Percentiles rank a stretch among this genome's conserved stretches.
phyloP scores from a whole-genome alignment of 2,113 vertebrate genomes.

The western clawed frog (Xenopus tropicalis) region DNA sequence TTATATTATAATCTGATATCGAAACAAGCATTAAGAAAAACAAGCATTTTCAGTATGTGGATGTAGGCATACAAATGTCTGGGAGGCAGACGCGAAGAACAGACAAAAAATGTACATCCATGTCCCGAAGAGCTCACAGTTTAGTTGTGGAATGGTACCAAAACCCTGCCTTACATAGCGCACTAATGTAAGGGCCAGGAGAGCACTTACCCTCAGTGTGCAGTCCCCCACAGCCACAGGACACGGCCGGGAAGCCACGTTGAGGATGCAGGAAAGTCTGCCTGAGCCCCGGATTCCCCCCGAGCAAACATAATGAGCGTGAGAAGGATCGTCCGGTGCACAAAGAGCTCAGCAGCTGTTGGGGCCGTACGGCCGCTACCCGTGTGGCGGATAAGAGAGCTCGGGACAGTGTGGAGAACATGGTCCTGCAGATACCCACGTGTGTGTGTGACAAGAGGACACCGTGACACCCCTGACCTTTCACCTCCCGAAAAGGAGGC shows the following conservation, averaged over 20 bases:
- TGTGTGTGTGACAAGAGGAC: conserved; percentile 61
- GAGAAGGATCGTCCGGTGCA: conserved; percentile 61
- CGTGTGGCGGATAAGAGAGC: conserved; percentile 59
- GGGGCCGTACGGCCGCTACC: conserved; percentile 45
- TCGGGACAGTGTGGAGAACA: conserved; percentile 64
- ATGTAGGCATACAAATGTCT: too few species aligned
- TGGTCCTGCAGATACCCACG: conserved; percentile 46
- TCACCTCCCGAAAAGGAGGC: conserved; percentile 46
- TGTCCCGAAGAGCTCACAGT: too few species aligned
- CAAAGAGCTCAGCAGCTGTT: conserved; percentile 49
- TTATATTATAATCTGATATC: too few species aligned
- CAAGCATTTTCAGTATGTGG: too few species aligned
- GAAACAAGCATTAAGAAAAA: too few species aligned
- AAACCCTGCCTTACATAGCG: too few species aligned
- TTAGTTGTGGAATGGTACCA: too few species aligned
- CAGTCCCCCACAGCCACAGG: conserved; percentile 80
- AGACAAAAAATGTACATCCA: too few species aligned
- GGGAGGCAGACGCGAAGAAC: too few species aligned
- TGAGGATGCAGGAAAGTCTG: conserved; percentile 61
- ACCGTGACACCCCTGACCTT: conserved; percentile 63
- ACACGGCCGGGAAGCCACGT: conserved; percentile 55
- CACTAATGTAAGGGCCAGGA: too few species aligned
- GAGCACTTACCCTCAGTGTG: conserved; percentile 81
- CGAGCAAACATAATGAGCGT: conserved; percentile 72
- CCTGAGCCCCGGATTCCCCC: conserved; percentile 52